These are phyloP conservation scores for Drosophila kanekoi DNA, from an alignment of 2,888 invertebrate genomes.

Conservation along the genomic window DNA sequence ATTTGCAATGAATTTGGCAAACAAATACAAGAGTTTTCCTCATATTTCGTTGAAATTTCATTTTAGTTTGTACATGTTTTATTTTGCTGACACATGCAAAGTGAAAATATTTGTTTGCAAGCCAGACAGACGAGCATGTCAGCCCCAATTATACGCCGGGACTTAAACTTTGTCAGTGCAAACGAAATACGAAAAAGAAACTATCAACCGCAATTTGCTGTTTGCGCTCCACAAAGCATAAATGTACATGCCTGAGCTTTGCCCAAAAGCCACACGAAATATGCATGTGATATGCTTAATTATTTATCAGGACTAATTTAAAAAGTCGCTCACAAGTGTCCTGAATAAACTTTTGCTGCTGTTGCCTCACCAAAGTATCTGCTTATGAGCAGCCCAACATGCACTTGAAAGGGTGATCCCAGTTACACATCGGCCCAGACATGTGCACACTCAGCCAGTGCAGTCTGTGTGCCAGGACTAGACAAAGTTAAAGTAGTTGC, in stretches of 20 bases:
- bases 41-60: constrained; percentile 1
- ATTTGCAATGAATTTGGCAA: constrained; percentile 24
- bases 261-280: constrained; percentile 24
- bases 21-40: not conserved
- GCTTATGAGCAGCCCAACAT: constrained; percentile 36
- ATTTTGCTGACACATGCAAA: constrained; percentile 34
- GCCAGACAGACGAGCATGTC: constrained; percentile 29
- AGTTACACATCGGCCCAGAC: constrained; percentile 21
- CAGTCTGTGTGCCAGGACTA: constrained; percentile 16
- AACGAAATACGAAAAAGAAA: constrained; percentile 30
- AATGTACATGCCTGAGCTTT: constrained; percentile 21
- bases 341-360: constrained; percentile 44
- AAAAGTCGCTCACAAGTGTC: constrained; percentile 54
- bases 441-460: constrained; percentile 16
- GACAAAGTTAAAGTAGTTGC: constrained; percentile 72
- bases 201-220: constrained; percentile 48
- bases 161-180: constrained; percentile 32
- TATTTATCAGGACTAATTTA: constrained; percentile 77
- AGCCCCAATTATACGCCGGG: constrained; percentile 42
- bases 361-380: constrained; percentile 39
- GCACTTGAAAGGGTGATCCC: constrained; percentile 52
- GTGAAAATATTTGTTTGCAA: constrained; percentile 39
- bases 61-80: constrained; percentile 31
- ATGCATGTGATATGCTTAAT: constrained; percentile 69
- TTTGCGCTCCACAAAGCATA: constrained; percentile 34